These are phyloP conservation scores for Pseudomyrmex dendroicus DNA, from an alignment of 1,140 invertebrate species.

Conservation along the genomic window DNA sequence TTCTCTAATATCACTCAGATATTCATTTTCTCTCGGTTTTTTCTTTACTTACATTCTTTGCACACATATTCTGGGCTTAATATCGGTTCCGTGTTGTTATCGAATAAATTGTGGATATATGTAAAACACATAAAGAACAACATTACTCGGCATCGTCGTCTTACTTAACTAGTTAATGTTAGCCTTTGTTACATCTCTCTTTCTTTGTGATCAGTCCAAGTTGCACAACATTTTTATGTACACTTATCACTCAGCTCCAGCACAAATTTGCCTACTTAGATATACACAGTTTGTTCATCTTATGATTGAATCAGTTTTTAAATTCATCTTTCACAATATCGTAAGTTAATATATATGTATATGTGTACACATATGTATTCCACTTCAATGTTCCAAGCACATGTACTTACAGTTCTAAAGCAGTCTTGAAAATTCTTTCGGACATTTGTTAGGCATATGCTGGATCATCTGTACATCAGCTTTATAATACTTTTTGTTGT, in stretches of 20 bases:
- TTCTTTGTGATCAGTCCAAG: conserved; percentile 74
- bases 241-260: conserved; percentile 75
- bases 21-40: conserved; percentile 68
- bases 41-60: conserved; percentile 76
- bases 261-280: conserved; percentile 69
- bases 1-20: conserved; percentile 78
- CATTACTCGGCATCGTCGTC: conserved; percentile 75
- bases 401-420: conserved; percentile 69
- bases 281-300: conserved; percentile 68
- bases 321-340: conserved; percentile 40
- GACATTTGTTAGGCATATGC: conserved; percentile 42
- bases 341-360: conserved; percentile 72
- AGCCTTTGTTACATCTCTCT: conserved; percentile 72
- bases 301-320: conserved; percentile 57
- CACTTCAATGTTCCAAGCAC: conserved; percentile 63
- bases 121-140: conserved; percentile 79
- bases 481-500: conserved; percentile 59
- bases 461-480: conserved; percentile 68
- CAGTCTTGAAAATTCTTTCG: conserved; percentile 72
- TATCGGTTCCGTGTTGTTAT: conserved; percentile 74
- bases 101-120: conserved; percentile 79
- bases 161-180: conserved; percentile 76
- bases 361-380: conserved; percentile 60
- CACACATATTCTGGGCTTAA: conserved; percentile 75
- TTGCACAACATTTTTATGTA: conserved; percentile 75